Evolutionary conservation across 1,140 invertebrate species (phyloP).

Genomic region (Drosophila elegans): DNA sequence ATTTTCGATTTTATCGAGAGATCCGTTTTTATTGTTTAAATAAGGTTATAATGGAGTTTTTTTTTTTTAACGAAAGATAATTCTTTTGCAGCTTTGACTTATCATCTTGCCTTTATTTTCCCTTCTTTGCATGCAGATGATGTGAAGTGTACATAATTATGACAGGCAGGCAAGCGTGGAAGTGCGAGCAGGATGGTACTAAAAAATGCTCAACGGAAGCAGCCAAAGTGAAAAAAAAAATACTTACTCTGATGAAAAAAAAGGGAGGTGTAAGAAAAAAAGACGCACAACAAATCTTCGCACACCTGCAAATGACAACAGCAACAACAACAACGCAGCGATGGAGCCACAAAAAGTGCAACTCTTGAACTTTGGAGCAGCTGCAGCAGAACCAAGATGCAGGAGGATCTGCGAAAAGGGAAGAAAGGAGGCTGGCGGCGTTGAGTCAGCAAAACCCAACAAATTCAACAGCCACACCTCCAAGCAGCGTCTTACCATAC

Average conservation of each 20-base stretch:
- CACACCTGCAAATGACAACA: conserved; percentile 72
- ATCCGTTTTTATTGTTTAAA: too few relatives aligned
- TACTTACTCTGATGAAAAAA: conserved; percentile 9
- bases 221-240: conserved; percentile 32
- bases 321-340: conserved; percentile 26
- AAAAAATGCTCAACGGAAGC: conserved; percentile 62
- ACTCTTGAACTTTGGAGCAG: conserved; percentile 79
- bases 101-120: neutral
- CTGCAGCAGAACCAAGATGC: conserved; percentile 43
- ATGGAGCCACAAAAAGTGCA: conserved; percentile 51
- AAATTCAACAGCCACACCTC: conserved; percentile 27
- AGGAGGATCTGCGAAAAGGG: neutral
- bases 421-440: conserved; percentile 19
- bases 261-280: conserved; percentile 24
- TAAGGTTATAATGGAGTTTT: too few relatives aligned
- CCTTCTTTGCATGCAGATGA: conserved; percentile 59
- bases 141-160: conserved; percentile 81
- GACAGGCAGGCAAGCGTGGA: conserved; percentile 47
- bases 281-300: conserved; percentile 60
- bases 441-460: conserved; percentile 38
- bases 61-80: too few relatives aligned
- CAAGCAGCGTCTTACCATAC: conserved; percentile 10
- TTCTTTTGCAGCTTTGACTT: conserved; percentile 17
- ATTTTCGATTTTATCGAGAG: too few relatives aligned
- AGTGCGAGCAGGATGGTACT: conserved; percentile 6